These are phyloP conservation scores for Acrobasis consociella DNA, from an alignment of 2,888 invertebrate species.

Conservation along the genomic window DNA sequence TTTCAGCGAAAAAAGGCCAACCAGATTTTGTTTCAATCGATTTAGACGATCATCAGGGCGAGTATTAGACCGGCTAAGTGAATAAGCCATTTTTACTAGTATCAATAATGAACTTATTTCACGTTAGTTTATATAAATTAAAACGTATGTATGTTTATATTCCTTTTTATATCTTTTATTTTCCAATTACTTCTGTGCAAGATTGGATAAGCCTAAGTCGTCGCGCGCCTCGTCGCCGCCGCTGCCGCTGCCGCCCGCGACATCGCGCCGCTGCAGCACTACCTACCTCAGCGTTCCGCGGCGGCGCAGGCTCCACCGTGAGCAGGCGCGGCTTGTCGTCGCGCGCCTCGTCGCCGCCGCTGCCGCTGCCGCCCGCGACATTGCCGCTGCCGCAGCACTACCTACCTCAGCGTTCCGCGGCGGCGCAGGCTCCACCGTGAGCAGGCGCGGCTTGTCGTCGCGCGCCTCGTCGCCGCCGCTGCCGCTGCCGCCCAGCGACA, in stretches of 20 bases:
- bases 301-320: constrained; percentile 57
- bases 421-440: constrained; percentile 58
- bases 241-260: not conserved
- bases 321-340: constrained; percentile 57
- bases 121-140: too few species aligned
- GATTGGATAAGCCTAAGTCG: too few species aligned
- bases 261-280: too few species aligned
- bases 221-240: not conserved
- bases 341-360: constrained; percentile 35
- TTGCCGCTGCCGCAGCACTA: not conserved
- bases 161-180: too few species aligned
- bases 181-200: too few species aligned
- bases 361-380: not conserved
- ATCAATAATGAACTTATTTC: too few species aligned
- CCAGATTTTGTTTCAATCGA: too few species aligned
- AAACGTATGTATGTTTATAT: too few species aligned
- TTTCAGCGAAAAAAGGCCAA: too few species aligned
- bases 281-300: constrained; percentile 38
- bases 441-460: constrained; percentile 55
- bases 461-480: constrained; percentile 37
- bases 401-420: constrained; percentile 39
- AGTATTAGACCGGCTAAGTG: too few species aligned
- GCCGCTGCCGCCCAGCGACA: constrained; percentile 66
- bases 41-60: too few species aligned
- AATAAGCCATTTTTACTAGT: too few species aligned